Conservation (phyloP, 1,140 invertebrate species). For the Capitella teleta region DNA sequence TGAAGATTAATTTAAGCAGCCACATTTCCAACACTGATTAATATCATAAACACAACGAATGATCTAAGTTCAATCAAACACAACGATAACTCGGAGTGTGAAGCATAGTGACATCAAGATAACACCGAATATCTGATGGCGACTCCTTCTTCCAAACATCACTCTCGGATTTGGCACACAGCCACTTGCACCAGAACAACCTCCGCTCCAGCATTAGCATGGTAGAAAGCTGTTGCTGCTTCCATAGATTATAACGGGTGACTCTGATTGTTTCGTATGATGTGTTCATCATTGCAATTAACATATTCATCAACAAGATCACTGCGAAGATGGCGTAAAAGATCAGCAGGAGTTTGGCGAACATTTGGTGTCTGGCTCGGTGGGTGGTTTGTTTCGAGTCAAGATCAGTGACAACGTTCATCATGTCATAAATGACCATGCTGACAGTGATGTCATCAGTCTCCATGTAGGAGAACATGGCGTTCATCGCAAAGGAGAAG, state of each 20-base stretch:
- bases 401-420: conserved; percentile 11
- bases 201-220: conserved; percentile 11
- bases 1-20: no score
- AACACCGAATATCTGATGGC: conserved; percentile 61
- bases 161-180: conserved; percentile 40
- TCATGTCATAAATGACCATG: conserved; percentile 12
- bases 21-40: no score
- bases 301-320: conserved; percentile 12
- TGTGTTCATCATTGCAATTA: conserved; percentile 13
- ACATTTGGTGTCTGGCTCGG: conserved; percentile 4
- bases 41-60: no score
- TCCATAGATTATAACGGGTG: conserved; percentile 9
- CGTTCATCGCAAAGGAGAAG: conserved; percentile 12
- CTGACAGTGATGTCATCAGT: neutral
- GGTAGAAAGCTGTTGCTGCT: conserved; percentile 12
- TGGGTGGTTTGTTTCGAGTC: conserved; percentile 7
- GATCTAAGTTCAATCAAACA: no score
- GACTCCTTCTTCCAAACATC: conserved; percentile 65
- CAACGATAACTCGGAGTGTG: conserved; percentile 7
- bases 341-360: conserved; percentile 7
- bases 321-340: conserved; percentile 12
- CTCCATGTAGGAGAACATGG: conserved; percentile 6
- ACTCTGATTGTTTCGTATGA: conserved; percentile 5
- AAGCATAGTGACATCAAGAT: conserved; percentile 12
- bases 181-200: conserved; percentile 5